Evolutionary conservation across 2,797 vertebrate species (phyloP).

Genomic region (Chaunax sp.): DNA sequence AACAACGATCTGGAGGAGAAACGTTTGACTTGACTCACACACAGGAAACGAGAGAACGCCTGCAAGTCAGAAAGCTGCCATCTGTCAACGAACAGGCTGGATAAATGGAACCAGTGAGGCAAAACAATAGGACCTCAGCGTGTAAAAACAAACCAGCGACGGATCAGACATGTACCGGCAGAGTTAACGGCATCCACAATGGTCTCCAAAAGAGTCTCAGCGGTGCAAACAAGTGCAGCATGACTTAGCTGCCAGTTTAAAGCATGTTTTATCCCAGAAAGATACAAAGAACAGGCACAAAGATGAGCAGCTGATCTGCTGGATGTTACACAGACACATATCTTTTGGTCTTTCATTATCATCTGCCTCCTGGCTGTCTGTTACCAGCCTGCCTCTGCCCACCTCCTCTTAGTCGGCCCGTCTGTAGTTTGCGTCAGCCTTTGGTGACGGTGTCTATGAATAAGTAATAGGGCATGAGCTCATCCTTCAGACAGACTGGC

Average conservation of each 20-base stretch:
- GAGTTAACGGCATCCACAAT: background rate
- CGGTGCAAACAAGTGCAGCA: background rate
- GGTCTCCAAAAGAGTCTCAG: slow-evolving; percentile 7
- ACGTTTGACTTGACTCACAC: slow-evolving; percentile 17
- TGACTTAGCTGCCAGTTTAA: background rate
- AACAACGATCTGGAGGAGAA: slow-evolving; percentile 15
- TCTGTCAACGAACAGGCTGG: background rate
- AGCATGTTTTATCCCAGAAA: slow-evolving; percentile 13
- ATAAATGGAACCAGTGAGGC: slow-evolving; percentile 20
- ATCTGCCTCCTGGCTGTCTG: slow-evolving; percentile 25
- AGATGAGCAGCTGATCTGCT: slow-evolving; percentile 14
- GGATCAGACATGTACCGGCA: slow-evolving; percentile 2
- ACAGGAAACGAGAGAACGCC: slow-evolving; percentile 8
- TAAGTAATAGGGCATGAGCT: slow-evolving; percentile 77
- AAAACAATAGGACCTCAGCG: slow-evolving; percentile 35
- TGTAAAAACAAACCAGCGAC: slow-evolving; percentile 7
- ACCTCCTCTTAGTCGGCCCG: slow-evolving; percentile 36
- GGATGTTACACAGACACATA: background rate
- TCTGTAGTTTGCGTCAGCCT: slow-evolving; percentile 65
- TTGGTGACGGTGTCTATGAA: slow-evolving; percentile 66
- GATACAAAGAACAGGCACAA: background rate
- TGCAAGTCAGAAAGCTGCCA: slow-evolving; percentile 6
- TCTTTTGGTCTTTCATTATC: background rate
- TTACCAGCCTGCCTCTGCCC: slow-evolving; percentile 29
- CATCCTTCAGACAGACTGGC: slow-evolving; percentile 62